Evolutionary conservation across 2,888 invertebrate genomes (phyloP).

Genomic region (Venusia cambrica): DNA sequence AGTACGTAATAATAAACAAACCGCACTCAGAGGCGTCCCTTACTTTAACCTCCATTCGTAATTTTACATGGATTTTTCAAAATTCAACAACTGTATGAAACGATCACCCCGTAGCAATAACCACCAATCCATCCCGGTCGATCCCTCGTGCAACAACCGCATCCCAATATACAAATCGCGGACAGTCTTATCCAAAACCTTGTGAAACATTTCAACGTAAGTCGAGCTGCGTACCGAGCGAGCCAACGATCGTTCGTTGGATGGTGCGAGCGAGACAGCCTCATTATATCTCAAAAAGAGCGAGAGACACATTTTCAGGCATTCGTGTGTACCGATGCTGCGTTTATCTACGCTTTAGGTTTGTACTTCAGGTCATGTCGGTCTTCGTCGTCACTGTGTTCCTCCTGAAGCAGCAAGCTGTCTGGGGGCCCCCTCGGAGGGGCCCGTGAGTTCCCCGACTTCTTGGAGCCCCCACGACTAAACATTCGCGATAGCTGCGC

Average conservation of each 20-base stretch:
- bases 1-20: no score
- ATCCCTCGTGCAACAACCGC: constrained; percentile 38
- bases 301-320: no score
- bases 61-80: no score
- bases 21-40: no score
- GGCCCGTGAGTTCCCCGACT: constrained; percentile 57
- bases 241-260: no score
- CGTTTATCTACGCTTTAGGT: constrained; percentile 22
- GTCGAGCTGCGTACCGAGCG: no score
- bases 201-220: constrained; percentile 47
- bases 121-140: constrained; percentile 14
- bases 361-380: constrained; percentile 54
- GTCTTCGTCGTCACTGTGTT: constrained; percentile 83
- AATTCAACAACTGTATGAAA: no score
- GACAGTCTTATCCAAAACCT: constrained; percentile 72
- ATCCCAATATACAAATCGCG: constrained; percentile 51
- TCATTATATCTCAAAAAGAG: no score
- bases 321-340: constrained; percentile 7
- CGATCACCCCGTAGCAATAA: constrained; percentile 15
- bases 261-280: no score
- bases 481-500: constrained; percentile 89
- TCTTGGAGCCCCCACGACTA: constrained; percentile 83
- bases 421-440: constrained; percentile 78
- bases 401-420: constrained; percentile 81
- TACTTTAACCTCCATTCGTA: no score